Percentiles rank a stretch among this genome's conserved stretches.
Evolutionary conservation across 2,113 vertebrate genomes (phyloP).

Genomic region (Microcebus tavaratra): DNA sequence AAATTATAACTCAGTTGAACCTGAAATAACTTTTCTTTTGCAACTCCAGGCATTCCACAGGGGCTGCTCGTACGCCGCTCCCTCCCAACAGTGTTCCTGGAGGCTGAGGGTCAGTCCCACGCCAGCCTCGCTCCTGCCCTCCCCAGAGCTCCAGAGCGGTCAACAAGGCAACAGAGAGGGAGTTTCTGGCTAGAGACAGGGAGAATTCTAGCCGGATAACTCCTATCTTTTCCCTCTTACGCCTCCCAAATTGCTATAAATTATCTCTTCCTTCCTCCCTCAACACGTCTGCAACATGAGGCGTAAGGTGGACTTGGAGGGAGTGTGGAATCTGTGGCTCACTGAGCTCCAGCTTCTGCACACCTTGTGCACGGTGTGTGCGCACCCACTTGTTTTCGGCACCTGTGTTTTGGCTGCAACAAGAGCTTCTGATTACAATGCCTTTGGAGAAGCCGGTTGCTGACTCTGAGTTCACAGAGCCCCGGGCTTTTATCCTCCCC

Average conservation of each 20-base stretch:
- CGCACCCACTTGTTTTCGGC: neutral
- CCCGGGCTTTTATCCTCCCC: neutral
- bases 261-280: neutral
- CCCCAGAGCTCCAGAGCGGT: rapidly evolving
- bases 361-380: rapidly evolving
- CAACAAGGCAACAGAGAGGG: neutral
- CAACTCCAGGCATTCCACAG: conserved; percentile 49
- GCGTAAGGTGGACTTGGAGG: neutral
- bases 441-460: conserved; percentile 2
- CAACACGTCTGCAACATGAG: neutral
- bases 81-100: neutral
- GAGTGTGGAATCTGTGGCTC: too few species aligned
- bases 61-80: neutral
- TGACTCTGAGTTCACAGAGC: neutral
- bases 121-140: neutral
- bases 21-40: conserved; percentile 70
- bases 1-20: conserved; percentile 68
- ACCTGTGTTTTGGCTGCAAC: neutral
- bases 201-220: neutral
- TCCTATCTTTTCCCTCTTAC: neutral
- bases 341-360: neutral
- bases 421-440: neutral
- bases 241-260: neutral
- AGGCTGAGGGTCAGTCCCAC: neutral
- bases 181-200: conserved; percentile 2